Evolutionary conservation across 2,113 vertebrate species (phyloP).

Genomic region (Alethe castanea): DNA sequence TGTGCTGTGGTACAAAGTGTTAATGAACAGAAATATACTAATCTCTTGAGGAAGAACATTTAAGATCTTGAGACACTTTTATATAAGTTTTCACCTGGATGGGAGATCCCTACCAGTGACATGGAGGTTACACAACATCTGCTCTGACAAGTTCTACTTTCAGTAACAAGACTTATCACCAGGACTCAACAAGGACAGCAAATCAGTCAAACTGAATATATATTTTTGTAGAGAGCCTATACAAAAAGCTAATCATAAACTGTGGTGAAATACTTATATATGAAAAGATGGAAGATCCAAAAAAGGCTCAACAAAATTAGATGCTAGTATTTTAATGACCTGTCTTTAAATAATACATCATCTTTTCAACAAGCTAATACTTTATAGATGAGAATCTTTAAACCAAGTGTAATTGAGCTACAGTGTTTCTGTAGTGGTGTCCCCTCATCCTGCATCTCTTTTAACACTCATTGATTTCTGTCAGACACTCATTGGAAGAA

Average conservation of each 20-base stretch:
- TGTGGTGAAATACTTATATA: background rate
- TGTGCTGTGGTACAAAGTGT: background rate
- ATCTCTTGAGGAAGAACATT: background rate
- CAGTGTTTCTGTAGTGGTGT: conserved; percentile 54
- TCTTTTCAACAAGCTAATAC: conserved; percentile 70
- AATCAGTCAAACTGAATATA: background rate
- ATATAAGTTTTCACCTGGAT: background rate
- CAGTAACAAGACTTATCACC: background rate
- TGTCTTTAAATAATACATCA: conserved; percentile 62
- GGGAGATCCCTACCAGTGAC: background rate
- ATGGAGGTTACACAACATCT: background rate
- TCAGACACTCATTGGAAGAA: conserved; percentile 84
- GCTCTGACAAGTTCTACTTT: background rate
- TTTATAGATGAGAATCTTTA: conserved; percentile 70
- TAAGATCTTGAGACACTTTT: background rate
- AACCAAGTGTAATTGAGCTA: conserved; percentile 59
- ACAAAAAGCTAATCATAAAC: background rate
- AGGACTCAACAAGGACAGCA: background rate
- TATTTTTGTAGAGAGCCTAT: background rate
- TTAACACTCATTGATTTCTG: conserved; percentile 90
- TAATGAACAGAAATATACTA: background rate
- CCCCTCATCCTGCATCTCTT: conserved; percentile 75
- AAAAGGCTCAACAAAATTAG: background rate
- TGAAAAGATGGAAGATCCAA: background rate
- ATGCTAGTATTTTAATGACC: conserved; percentile 66